phyloP scores from a whole-genome alignment of 2,113 vertebrate genomes.

The Cynopterus brachyotis region DNA sequence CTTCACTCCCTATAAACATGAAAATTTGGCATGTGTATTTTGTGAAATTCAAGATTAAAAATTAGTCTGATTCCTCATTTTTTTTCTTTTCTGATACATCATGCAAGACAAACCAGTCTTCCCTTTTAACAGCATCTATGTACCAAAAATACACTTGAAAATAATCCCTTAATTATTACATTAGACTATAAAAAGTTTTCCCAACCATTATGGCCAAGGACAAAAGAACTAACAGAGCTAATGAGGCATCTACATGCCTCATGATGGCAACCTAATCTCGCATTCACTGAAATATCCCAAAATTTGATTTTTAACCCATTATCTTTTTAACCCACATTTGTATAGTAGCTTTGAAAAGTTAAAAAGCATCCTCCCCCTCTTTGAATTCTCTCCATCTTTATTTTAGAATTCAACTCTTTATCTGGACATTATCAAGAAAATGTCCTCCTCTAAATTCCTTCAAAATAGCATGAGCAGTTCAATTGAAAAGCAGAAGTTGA shows the following conservation, averaged over 20 bases:
- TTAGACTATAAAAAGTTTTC: not conserved
- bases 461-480: not conserved
- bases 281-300: not conserved
- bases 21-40: not conserved
- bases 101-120: not conserved
- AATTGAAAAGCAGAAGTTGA: not conserved
- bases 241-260: not conserved
- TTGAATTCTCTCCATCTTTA: not conserved
- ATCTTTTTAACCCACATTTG: not conserved
- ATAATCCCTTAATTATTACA: constrained; percentile 1
- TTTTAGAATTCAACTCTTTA: not conserved
- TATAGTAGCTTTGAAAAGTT: not conserved
- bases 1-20: not conserved
- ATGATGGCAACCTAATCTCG: not conserved
- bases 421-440: not conserved
- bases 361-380: not conserved
- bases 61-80: not conserved
- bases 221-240: not conserved
- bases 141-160: not conserved
- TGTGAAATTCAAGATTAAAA: not conserved
- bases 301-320: not conserved
- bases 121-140: not conserved
- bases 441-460: not conserved
- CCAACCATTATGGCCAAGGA: not conserved
- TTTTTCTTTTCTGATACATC: not conserved